Evolutionary conservation across 2,888 invertebrate species (phyloP).

Genomic region (Drosophila mulleri): DNA sequence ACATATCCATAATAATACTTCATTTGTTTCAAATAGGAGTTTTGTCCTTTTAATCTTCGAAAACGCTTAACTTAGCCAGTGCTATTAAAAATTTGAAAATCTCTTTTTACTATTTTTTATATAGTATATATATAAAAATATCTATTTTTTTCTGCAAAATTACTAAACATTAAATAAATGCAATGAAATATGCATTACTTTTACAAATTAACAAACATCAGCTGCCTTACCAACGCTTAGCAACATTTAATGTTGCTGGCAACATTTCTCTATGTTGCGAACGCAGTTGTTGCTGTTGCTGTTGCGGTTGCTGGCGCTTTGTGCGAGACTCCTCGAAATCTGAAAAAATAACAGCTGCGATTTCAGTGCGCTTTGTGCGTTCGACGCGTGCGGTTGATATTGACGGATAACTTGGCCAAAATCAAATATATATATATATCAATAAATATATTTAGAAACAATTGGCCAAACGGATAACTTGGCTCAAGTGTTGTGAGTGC

Average conservation of each 20-base stretch:
- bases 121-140: no score
- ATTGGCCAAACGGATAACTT: constrained; percentile 53
- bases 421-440: constrained; percentile 1
- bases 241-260: constrained; percentile 67
- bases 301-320: constrained; percentile 17
- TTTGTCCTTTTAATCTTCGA: no score
- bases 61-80: background rate
- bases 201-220: background rate
- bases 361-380: constrained; percentile 83
- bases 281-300: constrained; percentile 26
- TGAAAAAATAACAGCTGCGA: constrained; percentile 48
- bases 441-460: constrained; percentile 13
- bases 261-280: constrained; percentile 34
- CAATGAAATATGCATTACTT: background rate
- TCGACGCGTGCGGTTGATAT: constrained; percentile 80
- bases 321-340: constrained; percentile 63
- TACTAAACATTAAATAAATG: no score
- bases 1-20: background rate
- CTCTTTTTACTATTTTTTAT: no score
- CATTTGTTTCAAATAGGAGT: background rate
- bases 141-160: no score
- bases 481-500: constrained; percentile 32
- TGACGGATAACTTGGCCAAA: constrained; percentile 53
- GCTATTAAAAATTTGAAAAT: no score
- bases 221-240: background rate